Evolutionary conservation across 2,888 invertebrate species (phyloP).

Genomic region (Brenthis daphne): DNA sequence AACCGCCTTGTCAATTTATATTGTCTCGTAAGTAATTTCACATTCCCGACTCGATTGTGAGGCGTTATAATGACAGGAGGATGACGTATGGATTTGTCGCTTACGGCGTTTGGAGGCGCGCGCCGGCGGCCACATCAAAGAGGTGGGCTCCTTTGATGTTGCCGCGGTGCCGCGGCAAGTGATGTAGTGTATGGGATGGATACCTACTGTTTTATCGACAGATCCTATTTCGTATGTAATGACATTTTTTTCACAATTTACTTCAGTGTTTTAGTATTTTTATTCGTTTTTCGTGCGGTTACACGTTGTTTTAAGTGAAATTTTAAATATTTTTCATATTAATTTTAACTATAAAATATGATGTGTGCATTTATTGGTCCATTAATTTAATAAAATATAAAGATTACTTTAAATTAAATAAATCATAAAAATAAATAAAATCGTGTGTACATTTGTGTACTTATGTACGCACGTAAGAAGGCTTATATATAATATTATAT

Average conservation of each 20-base stretch:
- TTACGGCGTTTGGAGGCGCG: conserved; percentile 81
- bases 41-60: conserved; percentile 78
- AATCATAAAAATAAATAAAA: background rate
- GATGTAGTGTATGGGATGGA: conserved; percentile 47
- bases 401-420: background rate
- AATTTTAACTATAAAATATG: too few species aligned
- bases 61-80: conserved; percentile 82
- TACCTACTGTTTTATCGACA: conserved; percentile 42
- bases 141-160: conserved; percentile 81
- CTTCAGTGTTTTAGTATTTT: background rate
- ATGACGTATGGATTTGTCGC: conserved; percentile 83
- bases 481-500: too few species aligned
- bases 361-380: too few species aligned
- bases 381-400: too few species aligned
- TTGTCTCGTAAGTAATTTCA: conserved; percentile 80
- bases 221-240: background rate
- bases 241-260: background rate
- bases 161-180: conserved; percentile 73
- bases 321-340: too few species aligned
- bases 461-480: too few species aligned
- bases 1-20: conserved; percentile 79
- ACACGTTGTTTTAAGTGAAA: too few species aligned
- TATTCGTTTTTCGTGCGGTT: too few species aligned
- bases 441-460: too few species aligned
- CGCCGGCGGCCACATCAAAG: conserved; percentile 81